Percentiles rank a stretch among this genome's conserved stretches.
These are phyloP conservation scores for Argyrosomus regius DNA, from an alignment of 2,797 vertebrate genomes.

Conservation along the genomic window DNA sequence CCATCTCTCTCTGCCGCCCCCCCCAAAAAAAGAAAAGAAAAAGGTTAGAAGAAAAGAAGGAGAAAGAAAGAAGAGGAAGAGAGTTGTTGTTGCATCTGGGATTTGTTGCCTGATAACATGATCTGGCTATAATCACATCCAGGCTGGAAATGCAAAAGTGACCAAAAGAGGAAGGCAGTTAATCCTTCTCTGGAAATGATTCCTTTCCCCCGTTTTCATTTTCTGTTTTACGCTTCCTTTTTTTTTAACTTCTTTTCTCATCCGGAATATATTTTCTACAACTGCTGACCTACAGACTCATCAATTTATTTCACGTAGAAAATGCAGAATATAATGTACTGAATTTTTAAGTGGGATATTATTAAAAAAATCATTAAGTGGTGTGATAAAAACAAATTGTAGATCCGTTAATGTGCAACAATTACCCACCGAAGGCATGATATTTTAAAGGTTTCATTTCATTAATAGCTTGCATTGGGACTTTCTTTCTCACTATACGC, in stretches of 20 bases:
- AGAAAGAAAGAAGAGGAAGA: slow-evolving; percentile 33
- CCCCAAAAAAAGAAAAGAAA: slow-evolving; percentile 7
- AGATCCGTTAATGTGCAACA: slow-evolving; percentile 68
- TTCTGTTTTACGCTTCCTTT: slow-evolving; percentile 18
- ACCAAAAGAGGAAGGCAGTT: slow-evolving; percentile 62
- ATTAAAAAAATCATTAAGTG: slow-evolving; percentile 75
- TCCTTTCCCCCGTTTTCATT: slow-evolving; percentile 35
- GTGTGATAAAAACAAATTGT: slow-evolving; percentile 73
- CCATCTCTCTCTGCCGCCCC: slow-evolving; percentile 64
- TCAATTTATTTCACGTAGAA: slow-evolving; percentile 61
- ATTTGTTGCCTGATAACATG: slow-evolving; percentile 72
- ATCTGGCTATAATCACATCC: slow-evolving; percentile 72
- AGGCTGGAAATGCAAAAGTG: slow-evolving; percentile 70
- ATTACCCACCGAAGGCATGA: slow-evolving; percentile 69
- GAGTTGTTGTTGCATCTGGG: slow-evolving; percentile 55
- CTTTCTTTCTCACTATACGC: slow-evolving; percentile 55
- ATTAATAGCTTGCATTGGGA: slow-evolving; percentile 71
- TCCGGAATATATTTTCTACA: slow-evolving; percentile 50
- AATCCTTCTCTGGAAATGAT: slow-evolving; percentile 61
- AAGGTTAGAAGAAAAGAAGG: slow-evolving; percentile 29
- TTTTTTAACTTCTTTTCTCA: slow-evolving; percentile 22
- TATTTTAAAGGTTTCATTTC: slow-evolving; percentile 73
- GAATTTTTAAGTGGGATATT: slow-evolving; percentile 74
- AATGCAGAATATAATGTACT: slow-evolving; percentile 56
- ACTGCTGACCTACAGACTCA: slow-evolving; percentile 50